Conservation (phyloP, 92 coral and sea anemone genomes). For the Porites lobata region DNA sequence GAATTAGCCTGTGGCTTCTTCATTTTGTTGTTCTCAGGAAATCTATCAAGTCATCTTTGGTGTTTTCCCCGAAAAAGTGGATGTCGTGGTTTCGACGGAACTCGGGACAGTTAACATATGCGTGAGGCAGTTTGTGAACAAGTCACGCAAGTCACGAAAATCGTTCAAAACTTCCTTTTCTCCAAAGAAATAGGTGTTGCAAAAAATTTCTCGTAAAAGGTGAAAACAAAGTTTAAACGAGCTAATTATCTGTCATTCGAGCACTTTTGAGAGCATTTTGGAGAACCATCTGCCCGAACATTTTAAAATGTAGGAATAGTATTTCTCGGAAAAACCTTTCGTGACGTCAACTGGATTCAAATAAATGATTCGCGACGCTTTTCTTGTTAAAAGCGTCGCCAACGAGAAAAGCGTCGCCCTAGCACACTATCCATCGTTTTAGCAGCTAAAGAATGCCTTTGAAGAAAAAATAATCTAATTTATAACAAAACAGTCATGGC, state of each 20-base stretch:
- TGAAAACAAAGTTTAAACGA: no score
- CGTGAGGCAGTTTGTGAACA: background rate
- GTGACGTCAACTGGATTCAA: no score
- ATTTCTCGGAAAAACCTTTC: background rate
- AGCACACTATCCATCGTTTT: background rate
- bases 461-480: background rate
- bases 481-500: no score
- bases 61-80: background rate
- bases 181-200: no score
- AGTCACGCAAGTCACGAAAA: constrained; percentile 2
- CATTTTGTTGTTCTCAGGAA: background rate
- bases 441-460: no score
- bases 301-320: no score
- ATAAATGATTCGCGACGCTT: background rate
- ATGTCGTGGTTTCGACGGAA: constrained; percentile 1
- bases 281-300: no score
- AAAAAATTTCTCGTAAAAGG: no score
- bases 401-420: background rate
- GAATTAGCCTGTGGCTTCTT: background rate
- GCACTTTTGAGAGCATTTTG: background rate
- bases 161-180: no score
- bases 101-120: background rate
- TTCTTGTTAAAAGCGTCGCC: background rate
- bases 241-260: no score
- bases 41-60: background rate